Evolutionary conservation across 2,797 vertebrate genomes (phyloP).

Genomic region (Kryptopterus vitreolus): DNA sequence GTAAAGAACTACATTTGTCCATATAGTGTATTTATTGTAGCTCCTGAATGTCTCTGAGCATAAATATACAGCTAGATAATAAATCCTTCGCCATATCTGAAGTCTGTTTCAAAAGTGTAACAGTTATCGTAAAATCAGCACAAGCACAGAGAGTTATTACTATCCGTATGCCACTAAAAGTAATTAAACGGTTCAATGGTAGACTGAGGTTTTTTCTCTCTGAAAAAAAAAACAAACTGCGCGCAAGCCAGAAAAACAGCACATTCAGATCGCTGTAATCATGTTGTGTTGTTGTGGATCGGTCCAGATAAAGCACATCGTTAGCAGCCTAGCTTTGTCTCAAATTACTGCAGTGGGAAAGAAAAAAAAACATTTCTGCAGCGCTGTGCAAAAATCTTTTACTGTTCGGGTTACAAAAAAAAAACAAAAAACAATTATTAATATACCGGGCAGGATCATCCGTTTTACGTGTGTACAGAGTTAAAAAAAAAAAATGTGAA

Average conservation of each 20-base stretch:
- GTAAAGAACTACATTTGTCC: too few relatives aligned
- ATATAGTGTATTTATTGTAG: not conserved
- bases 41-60: not conserved
- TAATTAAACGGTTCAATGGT: slow-evolving; percentile 20
- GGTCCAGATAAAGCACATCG: slow-evolving; percentile 20
- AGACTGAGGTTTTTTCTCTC: slow-evolving; percentile 27
- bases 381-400: slow-evolving; percentile 27
- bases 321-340: slow-evolving; percentile 29
- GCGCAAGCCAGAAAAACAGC: not conserved
- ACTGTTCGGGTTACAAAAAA: slow-evolving; percentile 9
- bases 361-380: slow-evolving; percentile 14
- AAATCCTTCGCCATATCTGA: not conserved
- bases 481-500: not conserved
- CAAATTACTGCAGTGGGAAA: slow-evolving; percentile 9
- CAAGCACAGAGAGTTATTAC: slow-evolving; percentile 23
- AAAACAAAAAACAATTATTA: too few relatives aligned
- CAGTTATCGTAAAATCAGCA: slow-evolving; percentile 18
- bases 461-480: not conserved
- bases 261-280: slow-evolving; percentile 24
- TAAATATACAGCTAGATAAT: not conserved
- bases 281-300: not conserved
- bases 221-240: slow-evolving; percentile 13
- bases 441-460: not conserved
- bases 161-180: slow-evolving; percentile 23
- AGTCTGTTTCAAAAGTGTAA: slow-evolving; percentile 2